These are phyloP conservation scores for Pavo muticus DNA, from an alignment of 2,113 vertebrate species.

Conservation along the genomic window DNA sequence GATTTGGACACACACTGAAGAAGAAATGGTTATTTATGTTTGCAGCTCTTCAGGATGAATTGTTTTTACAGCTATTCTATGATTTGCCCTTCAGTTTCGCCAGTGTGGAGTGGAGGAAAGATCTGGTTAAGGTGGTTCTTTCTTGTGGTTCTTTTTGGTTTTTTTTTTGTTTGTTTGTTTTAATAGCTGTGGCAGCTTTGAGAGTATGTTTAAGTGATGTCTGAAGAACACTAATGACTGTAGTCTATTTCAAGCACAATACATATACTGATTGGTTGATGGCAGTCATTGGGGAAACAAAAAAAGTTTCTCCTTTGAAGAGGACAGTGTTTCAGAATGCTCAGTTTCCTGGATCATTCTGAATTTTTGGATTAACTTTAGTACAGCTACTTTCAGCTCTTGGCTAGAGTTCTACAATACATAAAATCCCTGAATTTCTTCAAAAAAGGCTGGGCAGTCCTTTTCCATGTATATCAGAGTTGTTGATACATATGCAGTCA, in stretches of 20 bases:
- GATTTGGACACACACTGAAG: not conserved
- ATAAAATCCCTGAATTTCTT: not conserved
- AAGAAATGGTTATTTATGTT: not conserved
- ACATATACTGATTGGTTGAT: not conserved
- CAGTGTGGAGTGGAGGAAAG: not conserved
- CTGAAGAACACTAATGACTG: not conserved
- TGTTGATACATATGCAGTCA: not conserved
- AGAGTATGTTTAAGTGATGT: not conserved
- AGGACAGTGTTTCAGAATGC: not conserved
- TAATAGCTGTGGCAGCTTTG: not conserved
- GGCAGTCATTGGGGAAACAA: not conserved
- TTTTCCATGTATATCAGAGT: not conserved
- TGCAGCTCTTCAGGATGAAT: not conserved
- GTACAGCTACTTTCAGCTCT: not conserved
- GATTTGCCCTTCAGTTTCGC: not conserved
- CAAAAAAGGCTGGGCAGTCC: not conserved
- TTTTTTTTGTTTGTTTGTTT: not conserved
- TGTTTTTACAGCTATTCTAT: not conserved
- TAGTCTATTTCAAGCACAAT: not conserved
- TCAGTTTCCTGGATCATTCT: not conserved
- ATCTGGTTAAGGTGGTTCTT: not conserved
- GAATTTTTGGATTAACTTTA: not conserved
- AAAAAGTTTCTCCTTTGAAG: not conserved
- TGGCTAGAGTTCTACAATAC: not conserved
- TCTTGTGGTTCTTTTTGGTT: not conserved